These are phyloP conservation scores for Argentina silus DNA, from an alignment of 2,797 vertebrate genomes.

Conservation along the genomic window DNA sequence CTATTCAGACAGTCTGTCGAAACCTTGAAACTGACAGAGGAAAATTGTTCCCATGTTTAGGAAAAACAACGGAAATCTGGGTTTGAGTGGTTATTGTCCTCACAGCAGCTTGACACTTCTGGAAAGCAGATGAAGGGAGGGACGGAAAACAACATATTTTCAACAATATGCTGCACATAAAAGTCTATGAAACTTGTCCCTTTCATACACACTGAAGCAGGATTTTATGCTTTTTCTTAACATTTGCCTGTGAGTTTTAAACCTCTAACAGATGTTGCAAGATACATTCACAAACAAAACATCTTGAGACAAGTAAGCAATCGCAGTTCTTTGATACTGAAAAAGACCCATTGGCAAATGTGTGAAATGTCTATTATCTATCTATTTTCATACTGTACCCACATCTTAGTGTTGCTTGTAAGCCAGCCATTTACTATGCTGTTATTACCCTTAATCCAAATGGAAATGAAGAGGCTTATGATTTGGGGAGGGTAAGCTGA, in stretches of 20 bases:
- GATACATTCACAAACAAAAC: constrained; percentile 41
- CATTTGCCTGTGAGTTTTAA: constrained; percentile 48
- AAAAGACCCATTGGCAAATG: background rate
- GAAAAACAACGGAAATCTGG: constrained; percentile 47
- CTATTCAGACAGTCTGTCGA: constrained; percentile 49
- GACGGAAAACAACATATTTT: constrained; percentile 47
- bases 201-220: constrained; percentile 54
- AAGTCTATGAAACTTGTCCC: constrained; percentile 57
- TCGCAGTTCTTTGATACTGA: background rate
- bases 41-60: constrained; percentile 68
- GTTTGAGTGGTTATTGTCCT: constrained; percentile 51
- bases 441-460: background rate
- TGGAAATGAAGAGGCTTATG: no score
- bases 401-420: background rate
- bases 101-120: constrained; percentile 62
- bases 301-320: constrained; percentile 11
- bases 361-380: background rate
- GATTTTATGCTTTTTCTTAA: constrained; percentile 65
- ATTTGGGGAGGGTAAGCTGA: no score
- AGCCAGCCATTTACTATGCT: background rate
- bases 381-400: background rate
- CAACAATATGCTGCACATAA: constrained; percentile 63
- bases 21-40: constrained; percentile 57
- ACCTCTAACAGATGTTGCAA: constrained; percentile 69
- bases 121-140: constrained; percentile 54